Evolutionary conservation across 2,888 invertebrate genomes (phyloP), one percentile per base, ranked within the genome.

Genomic region (Anthoptus insignis): DNA sequence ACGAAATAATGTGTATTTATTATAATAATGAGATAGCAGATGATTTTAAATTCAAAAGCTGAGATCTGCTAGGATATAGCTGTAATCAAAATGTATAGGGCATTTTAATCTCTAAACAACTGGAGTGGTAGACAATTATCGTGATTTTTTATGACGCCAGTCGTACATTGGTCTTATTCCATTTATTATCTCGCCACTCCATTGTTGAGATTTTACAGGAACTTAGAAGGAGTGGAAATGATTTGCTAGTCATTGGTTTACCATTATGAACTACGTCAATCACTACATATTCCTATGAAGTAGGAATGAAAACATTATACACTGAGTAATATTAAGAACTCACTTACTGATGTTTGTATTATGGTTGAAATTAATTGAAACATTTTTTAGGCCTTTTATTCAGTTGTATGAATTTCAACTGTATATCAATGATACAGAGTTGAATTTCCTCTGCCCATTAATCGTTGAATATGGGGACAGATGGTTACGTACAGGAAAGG

Each of bases 401-500:
- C 21, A 6, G 22, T 45, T 45, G 11, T 45, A 22, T 45, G 13
- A 45, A 45, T 45, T 45, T 22, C 13, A 22, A 45, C 45, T 13
- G 5, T 45, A 45, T 22, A 8, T 1, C 21, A 16, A 22, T 45
- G 5, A 21, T 11, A 8, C 45, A 21, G 45, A 21, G 21, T 45
- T 45, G 45, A 13, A 22, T 45, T 45, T 42, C 42, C 42, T 11
- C 16, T 45, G 45, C 22, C 45, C 8, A 45, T 22, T 22, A 4
- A 22, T 22, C 21, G 1, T 11, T 45, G 2, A 27, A 24, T 9
- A 27, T n/a, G 27, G n/a, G 27, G 27, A 37, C 24, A 22, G 32
- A 49, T 14, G 24, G n/a, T 39, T 47, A 9, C 14, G n/a, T 21
- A 53, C 5, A 42, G 45, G 45, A 47, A 53, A 21, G 42, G 42